Evolutionary conservation across 2,113 vertebrate genomes (phyloP).

Genomic region (Alectura lathami): DNA sequence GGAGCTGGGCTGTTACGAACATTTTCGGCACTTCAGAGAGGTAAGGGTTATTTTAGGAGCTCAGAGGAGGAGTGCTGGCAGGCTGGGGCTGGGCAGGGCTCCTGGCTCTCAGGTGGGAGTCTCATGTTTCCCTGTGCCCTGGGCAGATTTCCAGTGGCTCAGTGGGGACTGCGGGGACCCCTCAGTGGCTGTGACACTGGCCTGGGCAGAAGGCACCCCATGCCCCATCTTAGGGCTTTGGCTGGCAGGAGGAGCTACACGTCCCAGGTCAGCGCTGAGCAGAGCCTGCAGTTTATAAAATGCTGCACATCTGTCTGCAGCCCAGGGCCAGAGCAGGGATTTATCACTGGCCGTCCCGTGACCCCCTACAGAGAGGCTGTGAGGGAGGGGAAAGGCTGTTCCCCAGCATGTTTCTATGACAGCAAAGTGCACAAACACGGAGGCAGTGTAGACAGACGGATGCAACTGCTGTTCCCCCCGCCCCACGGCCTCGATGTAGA

Average conservation of each 20-base stretch:
- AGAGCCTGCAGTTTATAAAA: not conserved
- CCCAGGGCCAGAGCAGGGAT: accelerated
- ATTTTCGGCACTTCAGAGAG: not conserved
- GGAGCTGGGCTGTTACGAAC: not conserved
- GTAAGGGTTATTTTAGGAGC: conserved; percentile 29
- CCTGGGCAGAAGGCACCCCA: not conserved
- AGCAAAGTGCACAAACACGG: conserved; percentile 10
- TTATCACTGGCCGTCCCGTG: not conserved
- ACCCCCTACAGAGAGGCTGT: not conserved
- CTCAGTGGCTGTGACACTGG: not conserved
- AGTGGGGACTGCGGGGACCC: not conserved
- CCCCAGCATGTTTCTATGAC: not conserved
- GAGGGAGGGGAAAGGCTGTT: not conserved
- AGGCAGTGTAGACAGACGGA: not conserved
- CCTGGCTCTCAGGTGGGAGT: not conserved
- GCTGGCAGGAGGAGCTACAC: not conserved
- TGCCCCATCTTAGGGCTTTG: not conserved
- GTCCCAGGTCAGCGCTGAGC: not conserved
- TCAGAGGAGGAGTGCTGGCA: conserved; percentile 18
- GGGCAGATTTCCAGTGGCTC: conserved; percentile 35
- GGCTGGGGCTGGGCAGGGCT: not conserved
- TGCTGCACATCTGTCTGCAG: not conserved
- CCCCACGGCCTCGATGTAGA: accelerated
- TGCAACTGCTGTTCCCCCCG: not conserved
- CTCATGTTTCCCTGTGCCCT: conserved; percentile 38